Evolutionary conservation across 2,888 invertebrate genomes (phyloP).

Genomic region (Ormyrus thymus): DNA sequence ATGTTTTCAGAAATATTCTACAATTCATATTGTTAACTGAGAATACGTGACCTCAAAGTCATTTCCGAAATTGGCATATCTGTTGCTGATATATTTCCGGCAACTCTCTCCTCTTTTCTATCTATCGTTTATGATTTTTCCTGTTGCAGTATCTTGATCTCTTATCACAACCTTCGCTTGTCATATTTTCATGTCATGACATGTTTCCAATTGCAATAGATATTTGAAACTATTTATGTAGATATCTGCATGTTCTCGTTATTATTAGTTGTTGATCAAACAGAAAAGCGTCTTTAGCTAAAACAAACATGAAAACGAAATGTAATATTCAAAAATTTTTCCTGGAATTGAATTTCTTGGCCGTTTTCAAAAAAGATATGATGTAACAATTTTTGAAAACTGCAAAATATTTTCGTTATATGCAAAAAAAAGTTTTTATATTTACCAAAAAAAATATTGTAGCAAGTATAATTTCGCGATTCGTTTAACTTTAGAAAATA

Average conservation of each 20-base stretch:
- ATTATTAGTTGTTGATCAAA: background rate
- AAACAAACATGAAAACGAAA: too few relatives aligned
- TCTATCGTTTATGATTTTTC: constrained; percentile 16
- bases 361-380: too few relatives aligned
- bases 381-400: too few relatives aligned
- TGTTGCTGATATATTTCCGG: background rate
- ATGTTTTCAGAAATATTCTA: constrained; percentile 15
- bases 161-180: constrained; percentile 12
- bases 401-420: too few relatives aligned
- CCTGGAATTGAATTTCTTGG: too few relatives aligned
- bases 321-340: too few relatives aligned
- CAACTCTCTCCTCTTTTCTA: background rate
- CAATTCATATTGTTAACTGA: background rate
- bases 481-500: too few relatives aligned
- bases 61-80: constrained; percentile 29
- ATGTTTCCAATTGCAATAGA: constrained; percentile 19
- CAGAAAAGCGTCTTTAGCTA: too few relatives aligned
- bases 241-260: background rate
- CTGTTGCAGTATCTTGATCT: constrained; percentile 15
- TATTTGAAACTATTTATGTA: constrained; percentile 20
- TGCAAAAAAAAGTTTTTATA: too few relatives aligned
- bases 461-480: too few relatives aligned
- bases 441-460: too few relatives aligned
- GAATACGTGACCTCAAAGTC: constrained; percentile 19
- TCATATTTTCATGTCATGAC: constrained; percentile 27